A percentile compares a stretch with the other conserved stretches of the same genome.
phyloP scores from a whole-genome alignment of 2,113 vertebrate genomes.

The Melanocharis versteri region DNA sequence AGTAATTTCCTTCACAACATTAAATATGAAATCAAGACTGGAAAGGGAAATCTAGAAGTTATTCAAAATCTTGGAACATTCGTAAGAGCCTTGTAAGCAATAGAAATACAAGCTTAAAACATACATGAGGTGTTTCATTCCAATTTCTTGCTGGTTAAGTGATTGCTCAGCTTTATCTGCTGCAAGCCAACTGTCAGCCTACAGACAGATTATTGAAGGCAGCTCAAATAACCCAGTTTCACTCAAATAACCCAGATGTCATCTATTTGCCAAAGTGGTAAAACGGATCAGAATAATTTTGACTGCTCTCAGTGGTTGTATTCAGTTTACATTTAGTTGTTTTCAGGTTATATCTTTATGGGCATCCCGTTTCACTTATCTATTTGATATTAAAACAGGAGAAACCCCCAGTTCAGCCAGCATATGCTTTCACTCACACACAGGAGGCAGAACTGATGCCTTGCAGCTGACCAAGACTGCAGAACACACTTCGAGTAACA shows the following conservation, averaged over 20 bases:
- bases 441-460: background rate
- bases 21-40: background rate
- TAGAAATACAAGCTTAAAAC: conserved; percentile 17
- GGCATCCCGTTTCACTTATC: conserved; percentile 2
- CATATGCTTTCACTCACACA: background rate
- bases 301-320: background rate
- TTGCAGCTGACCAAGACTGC: background rate
- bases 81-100: background rate
- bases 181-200: background rate
- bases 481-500: background rate
- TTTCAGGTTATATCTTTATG: background rate
- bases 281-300: background rate
- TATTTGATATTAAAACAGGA: background rate
- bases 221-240: conserved; percentile 1
- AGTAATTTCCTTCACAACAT: background rate
- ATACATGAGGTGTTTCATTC: conserved; percentile 27
- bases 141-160: conserved; percentile 12
- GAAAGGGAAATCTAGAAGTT: conserved; percentile 11
- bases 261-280: background rate
- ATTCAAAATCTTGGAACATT: background rate
- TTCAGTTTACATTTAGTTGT: background rate
- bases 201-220: conserved; percentile 8
- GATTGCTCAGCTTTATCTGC: conserved; percentile 36
- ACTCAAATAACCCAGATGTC: conserved; percentile 21
- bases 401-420: background rate